Evolutionary conservation across 2,888 invertebrate genomes (phyloP).

Genomic region (Scaptomyza tumidula): DNA sequence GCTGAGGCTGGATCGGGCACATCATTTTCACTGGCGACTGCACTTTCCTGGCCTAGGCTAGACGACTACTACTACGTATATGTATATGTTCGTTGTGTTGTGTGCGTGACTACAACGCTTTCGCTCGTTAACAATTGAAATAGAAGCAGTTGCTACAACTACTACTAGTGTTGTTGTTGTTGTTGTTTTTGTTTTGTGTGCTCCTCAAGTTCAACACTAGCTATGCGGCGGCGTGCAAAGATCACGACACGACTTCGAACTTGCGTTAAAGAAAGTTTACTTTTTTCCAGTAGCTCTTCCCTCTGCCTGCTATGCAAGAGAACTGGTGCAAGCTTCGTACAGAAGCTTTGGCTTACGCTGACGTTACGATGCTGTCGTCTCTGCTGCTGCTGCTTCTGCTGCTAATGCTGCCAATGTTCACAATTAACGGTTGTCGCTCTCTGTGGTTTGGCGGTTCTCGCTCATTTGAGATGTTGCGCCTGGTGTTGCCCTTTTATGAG

Average conservation of each 20-base stretch:
- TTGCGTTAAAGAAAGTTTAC: constrained; percentile 69
- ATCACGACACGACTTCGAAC: constrained; percentile 58
- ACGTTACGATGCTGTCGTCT: constrained; percentile 19
- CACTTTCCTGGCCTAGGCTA: constrained; percentile 73
- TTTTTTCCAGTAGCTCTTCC: constrained; percentile 39
- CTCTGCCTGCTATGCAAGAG: constrained; percentile 43
- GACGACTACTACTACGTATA: constrained; percentile 22
- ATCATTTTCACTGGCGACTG: constrained; percentile 79
- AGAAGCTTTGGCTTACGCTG: constrained; percentile 8
- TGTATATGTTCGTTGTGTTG: constrained; percentile 6
- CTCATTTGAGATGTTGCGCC: constrained; percentile 63
- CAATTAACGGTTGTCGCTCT: constrained; percentile 66
- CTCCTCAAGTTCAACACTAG: constrained; percentile 65
- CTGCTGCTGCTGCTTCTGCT: constrained; percentile 11
- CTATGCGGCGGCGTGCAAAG: constrained; percentile 60
- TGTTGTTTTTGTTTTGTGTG: constrained; percentile 17
- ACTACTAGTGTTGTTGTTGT: constrained; percentile 24
- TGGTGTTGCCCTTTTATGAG: constrained; percentile 66
- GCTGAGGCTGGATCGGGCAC: constrained; percentile 52
- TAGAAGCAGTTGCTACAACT: constrained; percentile 62
- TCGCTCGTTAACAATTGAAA: constrained; percentile 83
- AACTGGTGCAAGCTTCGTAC: constrained; percentile 54
- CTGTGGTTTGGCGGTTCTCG: constrained; percentile 34
- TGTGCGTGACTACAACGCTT: constrained; percentile 80
- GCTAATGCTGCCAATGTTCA: constrained; percentile 36